Evolutionary conservation across 2,113 vertebrate genomes (phyloP), one percentile per base, ranked within the genome.

Genomic region (Macquaria australasica): DNA sequence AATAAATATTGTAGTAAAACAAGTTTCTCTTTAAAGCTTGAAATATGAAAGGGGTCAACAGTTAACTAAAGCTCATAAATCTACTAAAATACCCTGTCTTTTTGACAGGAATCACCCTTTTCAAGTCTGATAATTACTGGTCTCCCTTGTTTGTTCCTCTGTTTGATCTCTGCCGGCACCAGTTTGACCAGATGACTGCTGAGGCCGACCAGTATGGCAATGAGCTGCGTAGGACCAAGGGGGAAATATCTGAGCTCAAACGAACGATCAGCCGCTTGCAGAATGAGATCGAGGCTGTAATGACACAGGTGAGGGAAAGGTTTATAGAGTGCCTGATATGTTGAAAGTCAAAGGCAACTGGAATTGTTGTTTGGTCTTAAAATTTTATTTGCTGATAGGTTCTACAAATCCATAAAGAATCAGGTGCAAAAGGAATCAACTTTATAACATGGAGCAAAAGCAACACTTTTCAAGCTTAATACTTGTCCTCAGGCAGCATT

Each of bases 141-240:
- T 66, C n/a, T 51, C 9, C 23, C 2, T 3, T 45, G 3, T 76
- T 68, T 69, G 34, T 18, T 76, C 21, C 11, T 25, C 14, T 84
- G 74, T 75, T 73, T 71, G 10, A n/a, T 86, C 23, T 70, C 71
- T 82, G 48, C 51, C 5, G 18, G 8, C 39, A 80, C 79, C 88
- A 96, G 96, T 89, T 93, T 87, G 81, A 96, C 51, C 76, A 92
- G 87, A 87, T 91, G 14, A 23, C 79, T 5, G 39, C 73, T 6
- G 73, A 94, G 62, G 92, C 88, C 4, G 68, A 88, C 41, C 83
- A 93, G 82, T 82, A 88, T 41, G 84, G 37, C 2, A 58, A 43
- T 16, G 75, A 95, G 18, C 68, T 95, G 56, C 88, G 60, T 1
- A 77, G 5, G 31, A 68, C 53, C 55, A 96, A 91, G 89, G 58